phyloP scores from a whole-genome alignment of 2,888 invertebrate genomes.

The Nomada fabriciana region DNA sequence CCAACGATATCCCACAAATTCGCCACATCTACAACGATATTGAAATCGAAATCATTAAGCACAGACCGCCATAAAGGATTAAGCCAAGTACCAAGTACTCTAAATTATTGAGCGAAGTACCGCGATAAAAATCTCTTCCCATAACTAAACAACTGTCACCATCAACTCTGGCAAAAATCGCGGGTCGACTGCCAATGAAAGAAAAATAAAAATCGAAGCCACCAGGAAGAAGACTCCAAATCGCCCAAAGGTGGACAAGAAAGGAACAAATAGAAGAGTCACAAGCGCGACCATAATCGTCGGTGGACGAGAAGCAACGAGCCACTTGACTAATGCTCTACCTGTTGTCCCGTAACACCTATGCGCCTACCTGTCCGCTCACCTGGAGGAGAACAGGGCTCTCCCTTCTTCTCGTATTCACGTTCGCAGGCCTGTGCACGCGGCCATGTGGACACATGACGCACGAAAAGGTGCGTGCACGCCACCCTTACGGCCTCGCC shows the following conservation, averaged over 20 bases:
- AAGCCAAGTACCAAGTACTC: no score
- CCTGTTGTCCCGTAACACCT: slow-evolving; percentile 80
- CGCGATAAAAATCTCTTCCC: no score
- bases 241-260: background rate
- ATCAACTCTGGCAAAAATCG: no score
- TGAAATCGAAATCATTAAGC: no score
- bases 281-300: slow-evolving; percentile 59
- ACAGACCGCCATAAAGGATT: no score
- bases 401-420: slow-evolving; percentile 27
- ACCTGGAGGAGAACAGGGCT: slow-evolving; percentile 47
- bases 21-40: no score
- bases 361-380: slow-evolving; percentile 74
- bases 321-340: slow-evolving; percentile 82
- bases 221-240: no score
- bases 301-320: slow-evolving; percentile 72
- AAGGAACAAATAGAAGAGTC: slow-evolving; percentile 29
- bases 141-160: no score
- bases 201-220: no score
- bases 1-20: no score
- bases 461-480: slow-evolving; percentile 52
- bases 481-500: slow-evolving; percentile 48
- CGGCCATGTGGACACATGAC: slow-evolving; percentile 32
- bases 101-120: no score
- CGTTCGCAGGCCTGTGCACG: background rate
- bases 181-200: no score